These are phyloP conservation scores for Rotaria sp. DNA, from an alignment of 2,888 invertebrate species.

Conservation along the genomic window DNA sequence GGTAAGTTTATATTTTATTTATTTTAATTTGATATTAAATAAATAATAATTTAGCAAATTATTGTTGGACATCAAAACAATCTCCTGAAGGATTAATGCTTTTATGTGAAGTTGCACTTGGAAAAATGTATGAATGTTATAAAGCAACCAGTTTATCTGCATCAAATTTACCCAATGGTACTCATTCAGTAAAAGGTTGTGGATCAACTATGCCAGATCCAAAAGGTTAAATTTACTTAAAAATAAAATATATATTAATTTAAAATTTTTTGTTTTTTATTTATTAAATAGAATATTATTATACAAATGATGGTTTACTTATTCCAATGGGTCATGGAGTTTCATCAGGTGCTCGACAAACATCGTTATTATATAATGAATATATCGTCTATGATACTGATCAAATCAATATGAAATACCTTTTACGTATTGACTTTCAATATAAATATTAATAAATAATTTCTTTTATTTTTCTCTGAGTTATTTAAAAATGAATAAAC, in stretches of 20 bases:
- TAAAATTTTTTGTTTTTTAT: neutral
- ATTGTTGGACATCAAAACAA: slow-evolving; percentile 69
- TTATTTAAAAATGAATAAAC: neutral
- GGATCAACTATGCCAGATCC: slow-evolving; percentile 81
- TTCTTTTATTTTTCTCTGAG: no score
- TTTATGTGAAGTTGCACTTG: slow-evolving; percentile 77
- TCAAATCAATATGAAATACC: slow-evolving; percentile 57
- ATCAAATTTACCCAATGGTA: slow-evolving; percentile 69
- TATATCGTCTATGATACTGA: slow-evolving; percentile 57
- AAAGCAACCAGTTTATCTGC: slow-evolving; percentile 55
- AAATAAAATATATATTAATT: neutral
- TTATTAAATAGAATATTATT: slow-evolving; percentile 51
- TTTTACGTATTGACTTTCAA: slow-evolving; percentile 57
- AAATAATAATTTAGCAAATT: slow-evolving; percentile 77
- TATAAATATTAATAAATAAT: slow-evolving; percentile 46
- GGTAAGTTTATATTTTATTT: slow-evolving; percentile 63
- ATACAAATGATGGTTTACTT: slow-evolving; percentile 62
- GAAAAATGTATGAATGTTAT: slow-evolving; percentile 50
- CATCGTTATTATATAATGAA: slow-evolving; percentile 78
- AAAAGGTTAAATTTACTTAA: slow-evolving; percentile 44
- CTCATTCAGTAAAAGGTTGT: slow-evolving; percentile 76
- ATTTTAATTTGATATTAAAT: slow-evolving; percentile 52
- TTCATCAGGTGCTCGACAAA: slow-evolving; percentile 43
- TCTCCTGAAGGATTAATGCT: slow-evolving; percentile 75
- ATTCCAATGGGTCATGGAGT: slow-evolving; percentile 54